A percentile compares a stretch with the other conserved stretches of the same genome.
phyloP scores from a whole-genome alignment of 2,113 vertebrate species.

The Daphoenositta chrysoptera region DNA sequence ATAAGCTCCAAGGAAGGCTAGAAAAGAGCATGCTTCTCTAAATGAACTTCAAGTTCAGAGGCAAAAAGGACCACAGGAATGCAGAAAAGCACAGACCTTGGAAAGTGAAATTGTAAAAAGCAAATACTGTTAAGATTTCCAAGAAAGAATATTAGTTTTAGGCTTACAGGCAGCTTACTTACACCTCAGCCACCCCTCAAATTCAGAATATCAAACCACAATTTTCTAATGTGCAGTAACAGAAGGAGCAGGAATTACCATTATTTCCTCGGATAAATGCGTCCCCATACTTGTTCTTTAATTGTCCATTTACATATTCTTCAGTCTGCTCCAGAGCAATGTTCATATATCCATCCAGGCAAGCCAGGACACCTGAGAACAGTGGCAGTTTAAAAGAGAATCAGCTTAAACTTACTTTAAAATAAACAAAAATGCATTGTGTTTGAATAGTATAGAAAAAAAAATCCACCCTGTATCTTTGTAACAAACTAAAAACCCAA shows the following conservation, averaged over 20 bases:
- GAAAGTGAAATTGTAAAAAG: background rate
- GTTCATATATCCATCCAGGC: constrained; percentile 98
- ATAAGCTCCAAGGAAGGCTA: background rate
- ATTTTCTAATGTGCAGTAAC: background rate
- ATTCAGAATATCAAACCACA: background rate
- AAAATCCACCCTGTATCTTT: background rate
- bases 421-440: background rate
- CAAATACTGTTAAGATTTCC: background rate
- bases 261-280: constrained; percentile 98
- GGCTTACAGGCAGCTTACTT: background rate
- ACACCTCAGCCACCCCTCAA: background rate
- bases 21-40: background rate
- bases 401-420: background rate
- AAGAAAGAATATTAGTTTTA: background rate
- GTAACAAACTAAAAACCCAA: background rate
- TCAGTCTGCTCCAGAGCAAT: constrained; percentile 98
- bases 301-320: constrained; percentile 96
- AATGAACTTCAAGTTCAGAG: background rate
- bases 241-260: constrained; percentile 71
- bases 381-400: background rate
- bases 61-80: background rate
- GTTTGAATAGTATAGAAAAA: background rate
- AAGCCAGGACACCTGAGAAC: constrained; percentile 90
- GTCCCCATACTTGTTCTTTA: constrained; percentile 99
- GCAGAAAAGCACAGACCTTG: background rate